Conservation (phyloP, 92 coral and sea anemone genomes). For the Zoanthus sociatus region DNA sequence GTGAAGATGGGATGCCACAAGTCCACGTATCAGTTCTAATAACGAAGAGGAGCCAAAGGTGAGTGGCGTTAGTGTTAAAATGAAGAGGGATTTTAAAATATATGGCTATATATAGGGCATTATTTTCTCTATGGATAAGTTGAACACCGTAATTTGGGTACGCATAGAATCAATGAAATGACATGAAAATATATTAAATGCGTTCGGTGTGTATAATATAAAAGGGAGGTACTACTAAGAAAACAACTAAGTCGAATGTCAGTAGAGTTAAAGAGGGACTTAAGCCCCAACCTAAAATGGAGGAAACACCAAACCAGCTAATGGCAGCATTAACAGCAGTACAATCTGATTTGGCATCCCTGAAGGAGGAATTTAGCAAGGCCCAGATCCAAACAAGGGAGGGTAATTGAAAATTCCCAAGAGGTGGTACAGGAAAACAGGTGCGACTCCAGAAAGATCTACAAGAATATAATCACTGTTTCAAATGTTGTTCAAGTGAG, state of each 20-base stretch:
- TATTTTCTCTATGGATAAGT: too few species aligned
- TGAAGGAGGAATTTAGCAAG: conserved; percentile 45
- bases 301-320: conserved; percentile 38
- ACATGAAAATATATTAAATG: too few species aligned
- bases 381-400: conserved; percentile 25
- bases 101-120: too few species aligned
- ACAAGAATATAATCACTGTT: conserved; percentile 36
- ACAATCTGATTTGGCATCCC: conserved; percentile 54
- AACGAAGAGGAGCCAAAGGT: too few species aligned
- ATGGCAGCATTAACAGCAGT: conserved; percentile 35
- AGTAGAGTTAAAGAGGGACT: conserved; percentile 16
- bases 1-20: too few species aligned
- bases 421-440: neutral
- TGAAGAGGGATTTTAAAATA: too few species aligned
- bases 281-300: neutral
- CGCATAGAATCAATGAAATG: too few species aligned
- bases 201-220: too few species aligned
- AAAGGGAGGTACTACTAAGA: conserved; percentile 47
- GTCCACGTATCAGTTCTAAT: too few species aligned
- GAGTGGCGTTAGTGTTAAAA: too few species aligned
- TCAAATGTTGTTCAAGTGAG: conserved; percentile 40
- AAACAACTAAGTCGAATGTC: conserved; percentile 20
- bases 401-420: neutral
- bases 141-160: too few species aligned
- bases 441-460: conserved; percentile 25